phyloP scores from a whole-genome alignment of 2,797 vertebrate genomes.

The Tapirus indicus region DNA sequence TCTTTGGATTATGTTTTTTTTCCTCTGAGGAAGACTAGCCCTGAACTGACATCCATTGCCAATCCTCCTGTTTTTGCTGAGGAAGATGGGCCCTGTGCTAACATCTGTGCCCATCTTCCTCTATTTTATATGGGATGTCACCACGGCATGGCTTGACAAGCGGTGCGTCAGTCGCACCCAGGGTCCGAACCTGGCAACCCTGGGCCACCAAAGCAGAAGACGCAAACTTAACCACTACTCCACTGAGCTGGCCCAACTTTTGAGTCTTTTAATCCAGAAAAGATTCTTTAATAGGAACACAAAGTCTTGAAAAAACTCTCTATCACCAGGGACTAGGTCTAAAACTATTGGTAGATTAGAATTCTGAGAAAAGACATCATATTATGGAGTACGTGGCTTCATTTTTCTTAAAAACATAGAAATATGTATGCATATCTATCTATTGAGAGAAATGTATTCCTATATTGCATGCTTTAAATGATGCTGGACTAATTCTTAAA shows the following conservation, averaged over 20 bases:
- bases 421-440: neutral
- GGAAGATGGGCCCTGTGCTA: too few relatives aligned
- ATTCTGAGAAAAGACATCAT: neutral
- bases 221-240: too few relatives aligned
- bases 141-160: too few relatives aligned
- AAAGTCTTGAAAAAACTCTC: neutral
- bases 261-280: neutral
- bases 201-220: too few relatives aligned
- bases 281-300: neutral
- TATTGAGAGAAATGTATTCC: neutral
- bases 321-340: neutral
- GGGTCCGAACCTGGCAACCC: too few relatives aligned
- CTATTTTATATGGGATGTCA: too few relatives aligned
- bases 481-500: conserved; percentile 57
- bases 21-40: too few relatives aligned
- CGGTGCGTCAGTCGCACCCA: too few relatives aligned
- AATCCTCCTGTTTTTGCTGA: too few relatives aligned
- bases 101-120: too few relatives aligned
- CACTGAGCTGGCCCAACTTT: neutral
- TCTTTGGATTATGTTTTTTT: neutral
- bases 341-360: neutral
- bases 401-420: neutral
- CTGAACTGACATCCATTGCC: too few relatives aligned
- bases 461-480: neutral
- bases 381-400: neutral